Evolutionary conservation across 2,797 vertebrate species (phyloP), one percentile per base, ranked within the genome.

Genomic region (Neostethus bicornis): DNA sequence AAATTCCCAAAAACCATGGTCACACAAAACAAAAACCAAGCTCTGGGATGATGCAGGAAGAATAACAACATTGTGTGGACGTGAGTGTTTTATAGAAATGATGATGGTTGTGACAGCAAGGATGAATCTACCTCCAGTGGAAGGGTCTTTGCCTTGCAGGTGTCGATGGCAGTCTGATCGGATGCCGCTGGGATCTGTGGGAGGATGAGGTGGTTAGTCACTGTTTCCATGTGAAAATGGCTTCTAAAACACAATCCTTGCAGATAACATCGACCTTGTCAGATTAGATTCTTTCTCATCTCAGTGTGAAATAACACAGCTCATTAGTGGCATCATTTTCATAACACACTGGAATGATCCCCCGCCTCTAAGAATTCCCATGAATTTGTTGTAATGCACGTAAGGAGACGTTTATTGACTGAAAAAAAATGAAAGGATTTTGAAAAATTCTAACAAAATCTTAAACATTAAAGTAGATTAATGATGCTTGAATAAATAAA

Each of bases 161-260:
- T 85, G 39, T 90, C 80, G 61, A 91, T 91, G 1, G 85, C 88
- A 51, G 85, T 91, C 77, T 92, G 91, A 54, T 94, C 91, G 1
- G 85, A 86, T 0, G 50, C 79, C 24, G 78, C 83, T 34, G 84
- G 75, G 73, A 94, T 92, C 93, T 94, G 89, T 75, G 38, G 72
- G 74, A 59, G 66, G 60, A 79, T 51, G n/a, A 41, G 51, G 10
- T 25, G 50, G 65, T 69, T 54, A 75, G 78, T 79, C 51, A 41
- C 35, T 41, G 43, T 49, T 63, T 59, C 54, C 56, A 52, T 49
- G 29, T 44, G 13, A 29, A 25, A 44, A n/a, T 28, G 38, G 42
- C 25, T 38, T 46, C 24, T 42, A 10, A 16, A 56, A 37, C 34
- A 47, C 28, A 44, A 32, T 45, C 25, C 37, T 61, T 53, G 42